Conservation (phyloP, 2,113 vertebrate genomes). For the Trichechus manatus region DNA sequence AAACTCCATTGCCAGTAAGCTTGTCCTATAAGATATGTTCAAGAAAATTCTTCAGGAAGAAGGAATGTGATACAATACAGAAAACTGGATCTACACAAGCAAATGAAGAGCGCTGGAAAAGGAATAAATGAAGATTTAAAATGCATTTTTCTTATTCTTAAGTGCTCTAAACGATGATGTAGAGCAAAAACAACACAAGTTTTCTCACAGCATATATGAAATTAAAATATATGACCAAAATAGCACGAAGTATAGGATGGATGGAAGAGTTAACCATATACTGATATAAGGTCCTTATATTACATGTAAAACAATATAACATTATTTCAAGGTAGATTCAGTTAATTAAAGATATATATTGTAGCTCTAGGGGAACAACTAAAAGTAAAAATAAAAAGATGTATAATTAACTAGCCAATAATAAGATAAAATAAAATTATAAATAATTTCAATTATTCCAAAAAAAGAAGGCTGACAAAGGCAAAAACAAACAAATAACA, state of each 20-base stretch:
- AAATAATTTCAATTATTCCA: not conserved
- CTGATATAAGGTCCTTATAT: not conserved
- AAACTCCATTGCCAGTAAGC: too few species aligned
- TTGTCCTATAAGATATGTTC: too few species aligned
- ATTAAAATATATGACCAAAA: not conserved
- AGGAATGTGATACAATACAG: not conserved
- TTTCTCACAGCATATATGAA: not conserved
- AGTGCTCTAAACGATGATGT: not conserved
- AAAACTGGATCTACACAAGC: not conserved
- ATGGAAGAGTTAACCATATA: not conserved
- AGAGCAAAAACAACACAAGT: not conserved
- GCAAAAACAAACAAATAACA: not conserved
- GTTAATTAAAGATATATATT: not conserved
- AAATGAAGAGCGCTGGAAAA: not conserved
- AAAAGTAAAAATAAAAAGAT: conserved; percentile 1
- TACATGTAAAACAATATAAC: not conserved
- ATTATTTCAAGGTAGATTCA: not conserved
- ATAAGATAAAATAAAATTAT: conserved; percentile 2
- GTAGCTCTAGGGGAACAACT: not conserved
- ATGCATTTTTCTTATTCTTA: not conserved
- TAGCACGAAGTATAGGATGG: not conserved
- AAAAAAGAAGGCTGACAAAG: not conserved
- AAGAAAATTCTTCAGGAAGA: not conserved
- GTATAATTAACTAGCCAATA: not conserved
- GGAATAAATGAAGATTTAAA: not conserved